phyloP scores from a whole-genome alignment of 2,113 vertebrate genomes.

The Synchiropus splendidus region DNA sequence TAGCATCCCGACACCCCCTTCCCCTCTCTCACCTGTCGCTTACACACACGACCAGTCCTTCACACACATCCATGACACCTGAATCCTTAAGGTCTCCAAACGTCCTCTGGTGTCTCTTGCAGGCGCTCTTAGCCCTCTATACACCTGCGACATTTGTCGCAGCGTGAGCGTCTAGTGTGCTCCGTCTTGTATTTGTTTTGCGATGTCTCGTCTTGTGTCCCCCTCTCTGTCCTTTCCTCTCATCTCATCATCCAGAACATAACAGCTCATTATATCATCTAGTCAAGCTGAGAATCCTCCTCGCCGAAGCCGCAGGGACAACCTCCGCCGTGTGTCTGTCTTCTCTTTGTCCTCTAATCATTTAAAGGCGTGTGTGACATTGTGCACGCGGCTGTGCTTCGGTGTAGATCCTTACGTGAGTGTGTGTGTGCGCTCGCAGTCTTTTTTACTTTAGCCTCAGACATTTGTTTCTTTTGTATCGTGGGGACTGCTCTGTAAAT shows the following conservation, averaged over 20 bases:
- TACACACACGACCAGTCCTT: conserved; percentile 8
- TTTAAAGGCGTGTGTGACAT: conserved; percentile 22
- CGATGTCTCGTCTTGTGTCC: conserved; percentile 27
- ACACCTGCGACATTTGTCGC: conserved; percentile 17
- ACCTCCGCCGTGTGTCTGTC: conserved; percentile 38
- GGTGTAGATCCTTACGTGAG: not conserved
- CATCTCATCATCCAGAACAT: conserved; percentile 46
- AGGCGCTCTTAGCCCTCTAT: conserved; percentile 57
- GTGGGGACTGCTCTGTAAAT: too few species aligned
- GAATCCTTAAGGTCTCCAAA: conserved; percentile 49
- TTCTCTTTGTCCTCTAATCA: conserved; percentile 57
- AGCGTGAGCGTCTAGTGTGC: conserved; percentile 21
- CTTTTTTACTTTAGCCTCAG: too few species aligned
- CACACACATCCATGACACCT: conserved; percentile 11
- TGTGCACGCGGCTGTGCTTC: not conserved
- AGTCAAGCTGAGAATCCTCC: conserved; percentile 55
- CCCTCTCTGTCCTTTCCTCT: conserved; percentile 42
- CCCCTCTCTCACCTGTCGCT: conserved; percentile 34
- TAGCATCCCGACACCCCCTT: conserved; percentile 40
- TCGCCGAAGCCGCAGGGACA: conserved; percentile 50
- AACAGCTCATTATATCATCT: conserved; percentile 59
- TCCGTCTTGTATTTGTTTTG: conserved; percentile 11
- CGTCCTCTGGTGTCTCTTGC: conserved; percentile 65
- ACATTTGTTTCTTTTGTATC: too few species aligned
- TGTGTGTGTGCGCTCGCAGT: not conserved